Evolutionary conservation across 2,888 invertebrate species (phyloP).

Genomic region (Plutella xylostella): DNA sequence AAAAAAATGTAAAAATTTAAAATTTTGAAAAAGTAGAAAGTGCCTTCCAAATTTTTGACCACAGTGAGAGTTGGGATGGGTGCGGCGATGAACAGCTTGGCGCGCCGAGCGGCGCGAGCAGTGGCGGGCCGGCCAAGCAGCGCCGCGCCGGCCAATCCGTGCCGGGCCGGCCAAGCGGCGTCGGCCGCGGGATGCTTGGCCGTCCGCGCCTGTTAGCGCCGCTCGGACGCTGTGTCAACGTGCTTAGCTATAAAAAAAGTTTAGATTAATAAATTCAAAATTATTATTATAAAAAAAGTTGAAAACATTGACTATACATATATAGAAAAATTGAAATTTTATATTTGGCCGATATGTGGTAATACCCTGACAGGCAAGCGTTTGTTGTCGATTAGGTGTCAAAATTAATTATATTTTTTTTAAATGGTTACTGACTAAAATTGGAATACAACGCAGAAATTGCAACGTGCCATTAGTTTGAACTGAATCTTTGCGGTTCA

Average conservation of each 20-base stretch:
- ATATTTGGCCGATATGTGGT: conserved; percentile 73
- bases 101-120: conserved; percentile 20
- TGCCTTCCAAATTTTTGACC: conserved; percentile 81
- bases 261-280: conserved; percentile 68
- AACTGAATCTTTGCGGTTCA: conserved; percentile 45
- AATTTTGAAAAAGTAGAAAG: conserved; percentile 79
- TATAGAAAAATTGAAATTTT: conserved; percentile 64
- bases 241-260: conserved; percentile 61
- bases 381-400: conserved; percentile 59
- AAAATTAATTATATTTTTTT: conserved; percentile 54
- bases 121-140: conserved; percentile 23
- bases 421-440: conserved; percentile 32
- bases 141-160: conserved; percentile 21
- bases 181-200: not conserved
- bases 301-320: conserved; percentile 68
- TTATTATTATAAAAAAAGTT: conserved; percentile 63
- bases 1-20: conserved; percentile 69
- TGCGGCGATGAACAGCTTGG: conserved; percentile 60
- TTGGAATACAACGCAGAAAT: conserved; percentile 55
- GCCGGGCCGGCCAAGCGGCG: conserved; percentile 23
- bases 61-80: conserved; percentile 71
- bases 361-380: conserved; percentile 82
- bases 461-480: conserved; percentile 64
- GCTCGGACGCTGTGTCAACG: conserved; percentile 22
- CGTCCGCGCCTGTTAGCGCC: too few relatives aligned